Base-by-base conservation (phyloP, 2,888 invertebrate species). In the Anthophora plumipes region DNA sequence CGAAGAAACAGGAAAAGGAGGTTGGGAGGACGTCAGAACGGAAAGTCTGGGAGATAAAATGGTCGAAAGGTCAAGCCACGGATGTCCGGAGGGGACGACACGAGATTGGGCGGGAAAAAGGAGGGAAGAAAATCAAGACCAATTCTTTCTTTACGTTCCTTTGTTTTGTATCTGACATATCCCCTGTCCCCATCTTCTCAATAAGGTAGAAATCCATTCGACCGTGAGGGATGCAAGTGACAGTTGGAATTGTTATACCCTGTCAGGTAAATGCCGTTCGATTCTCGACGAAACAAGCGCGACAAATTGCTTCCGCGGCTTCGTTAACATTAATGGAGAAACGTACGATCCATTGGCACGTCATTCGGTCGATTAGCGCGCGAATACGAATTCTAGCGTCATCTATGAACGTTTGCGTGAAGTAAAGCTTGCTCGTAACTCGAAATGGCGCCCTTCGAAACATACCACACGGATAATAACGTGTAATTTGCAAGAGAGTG, bases 221-320 rank as follows among this genome's bases (percentile, higher is more conserved):
- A 77, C 55, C 82, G 81, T 78, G 83, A 83, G 83, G 87, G 81
- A 84, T 89, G 87, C 88, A 85, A 87, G 77, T 88, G 87, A 88
- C 87, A 89, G 87, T 67, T 85, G 73, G 71, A 87, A 90, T 86
- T 89, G 88, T 90, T 86, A 85, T 85, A 80, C 80, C 68, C 63
- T 77, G 61, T 63, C 52, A 66, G 61, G 43, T 59, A 46, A 69
- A 77, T 68, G 67, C 60, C 46, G 57, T 83, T 88, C 83, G 84
- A 88, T 89, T 82, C 77, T 82, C 71, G 57, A 50, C 61, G n/a
- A 31, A 37, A 72, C 59, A 41, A 57, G 54, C 9, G 31, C 48
- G 48, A 50, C 69, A 54, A 50, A 84, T 77, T 74, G 61, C 59
- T 72, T 67, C 25, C 64, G 46, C 14, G 41, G 46, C 68, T 77